Evolutionary conservation across 1,140 invertebrate species (phyloP), one percentile per base, ranked within the genome.

Genomic region (Drosophila sturtevanti): DNA sequence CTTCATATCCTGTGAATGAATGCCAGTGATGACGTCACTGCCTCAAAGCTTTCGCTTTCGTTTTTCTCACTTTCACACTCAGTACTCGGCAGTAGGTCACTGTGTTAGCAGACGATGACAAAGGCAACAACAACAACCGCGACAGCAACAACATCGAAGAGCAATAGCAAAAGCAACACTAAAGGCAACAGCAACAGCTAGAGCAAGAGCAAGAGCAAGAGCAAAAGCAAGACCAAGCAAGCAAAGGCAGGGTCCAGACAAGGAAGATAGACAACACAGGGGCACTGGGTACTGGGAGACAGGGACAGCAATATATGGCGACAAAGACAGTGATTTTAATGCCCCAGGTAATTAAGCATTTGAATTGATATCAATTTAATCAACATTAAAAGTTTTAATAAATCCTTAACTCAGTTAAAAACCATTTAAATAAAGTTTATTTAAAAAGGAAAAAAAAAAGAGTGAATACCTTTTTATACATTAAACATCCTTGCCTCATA

Each of bases 1-100:
- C 68, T 62, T 79, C 67, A 75, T 74, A 90, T 90, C 87, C 87
- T 91, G 90, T 91, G 90, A 91, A 91, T 91, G 90, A 91, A 91
- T 91, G 90, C 81, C 89, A 91, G 72, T 66, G 55, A 75, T 90
- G 90, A 91, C 90, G 90, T 91, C 90, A 91, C 74, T 59, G 44
- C 35, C 38, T 11, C 12, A 14, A 9, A 62, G 37, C 73, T 68
- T 66, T 75, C 68, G 81, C 73, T 79, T 72, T 85, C 48, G 37
- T 27, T 31, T 52, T 9, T 12, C 37, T 37, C 74, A 44, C 63
- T 52, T 38, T 51, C 41, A 35, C 35, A 1, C 60, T 72, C 76
- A 58, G 38, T 55, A 9, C 60, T 84, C 85, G 84, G 67, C 77
- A 91, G 62, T 91, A 89, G 90, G 90, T 91, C 90, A 91, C 82